Evolutionary conservation across 2,888 invertebrate genomes (phyloP), one percentile per base, ranked within the genome.

Genomic region (Rotaria macrura): DNA sequence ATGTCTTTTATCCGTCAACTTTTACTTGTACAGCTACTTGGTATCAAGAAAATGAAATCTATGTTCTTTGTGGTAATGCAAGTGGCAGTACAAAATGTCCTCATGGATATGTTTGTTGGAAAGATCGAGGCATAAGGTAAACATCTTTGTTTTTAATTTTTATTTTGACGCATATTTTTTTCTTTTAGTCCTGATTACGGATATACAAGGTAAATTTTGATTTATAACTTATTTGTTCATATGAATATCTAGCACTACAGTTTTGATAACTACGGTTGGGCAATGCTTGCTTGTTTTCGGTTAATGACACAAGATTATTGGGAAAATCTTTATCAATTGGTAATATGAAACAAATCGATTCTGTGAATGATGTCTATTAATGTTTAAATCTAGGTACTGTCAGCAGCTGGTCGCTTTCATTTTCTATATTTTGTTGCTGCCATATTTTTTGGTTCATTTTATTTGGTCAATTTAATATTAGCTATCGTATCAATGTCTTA

Each of bases 261-360:
- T 85, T 86, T 86, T 54, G 86, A 86, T 83, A 84, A 74, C 6
- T 86, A 86, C 91, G 96, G 96, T 88, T 96, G 96, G 95, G 97
- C 97, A 87, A 94, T 97, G 91, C 93, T 98, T 87, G 96, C 96
- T 89, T 96, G 97, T 88, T 98, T 98, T 93, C 94, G 97, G 90
- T 93, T 98, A 89, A 97, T 98, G 97, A 98, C 97, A 87, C 97
- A 97, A 92, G 97, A 98, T 92, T 96, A 94, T 92, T 97, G 97
- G 97, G 97, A 98, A 92, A 96, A 96, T 92, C 93, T 98, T 88
- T 98, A 98, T 92, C 96, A 97, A 93, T 93, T 96, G 93, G 97
- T 94, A 92, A 92, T 89, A 40, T 9, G 17, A 40, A 74, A 7
- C 47, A 52, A 0, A 9, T 6, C 25, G 23, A 23, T 23, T 49